A percentile compares a stretch with the other conserved stretches of the same genome.
Conservation (phyloP, 2,888 invertebrate species). For the Gryllus longicercus region DNA sequence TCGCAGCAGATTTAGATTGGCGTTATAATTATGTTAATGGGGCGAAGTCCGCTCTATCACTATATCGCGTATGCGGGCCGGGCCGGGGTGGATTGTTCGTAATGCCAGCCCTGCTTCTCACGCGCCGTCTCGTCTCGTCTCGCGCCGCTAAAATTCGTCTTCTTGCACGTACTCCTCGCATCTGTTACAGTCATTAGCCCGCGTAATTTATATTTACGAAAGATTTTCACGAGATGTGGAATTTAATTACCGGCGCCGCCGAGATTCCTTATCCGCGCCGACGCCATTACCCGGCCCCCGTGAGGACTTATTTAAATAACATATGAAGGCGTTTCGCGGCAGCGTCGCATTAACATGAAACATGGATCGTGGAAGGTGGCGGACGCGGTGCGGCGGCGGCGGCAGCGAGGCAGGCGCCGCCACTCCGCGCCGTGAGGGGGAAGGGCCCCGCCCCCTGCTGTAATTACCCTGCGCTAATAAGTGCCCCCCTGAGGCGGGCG, state of each 20-base stretch:
- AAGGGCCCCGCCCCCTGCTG: neutral
- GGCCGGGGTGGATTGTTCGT: neutral
- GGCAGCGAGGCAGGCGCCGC: neutral
- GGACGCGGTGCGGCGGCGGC: neutral
- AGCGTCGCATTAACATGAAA: neutral
- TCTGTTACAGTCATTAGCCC: neutral
- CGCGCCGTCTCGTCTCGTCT: neutral
- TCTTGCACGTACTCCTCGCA: slow-evolving; percentile 9
- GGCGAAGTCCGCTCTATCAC: neutral
- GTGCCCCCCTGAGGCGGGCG: neutral
- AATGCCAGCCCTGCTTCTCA: neutral
- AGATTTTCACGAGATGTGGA: slow-evolving; percentile 17
- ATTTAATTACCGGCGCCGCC: neutral
- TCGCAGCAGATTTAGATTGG: neutral
- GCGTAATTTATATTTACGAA: neutral
- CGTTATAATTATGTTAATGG: slow-evolving; percentile 17
- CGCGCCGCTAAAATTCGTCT: neutral
- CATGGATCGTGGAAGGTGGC: neutral
- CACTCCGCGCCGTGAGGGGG: neutral
- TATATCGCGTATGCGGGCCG: neutral
- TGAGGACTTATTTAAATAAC: slow-evolving; percentile 17
- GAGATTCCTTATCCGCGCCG: neutral
- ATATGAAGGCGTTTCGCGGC: neutral
- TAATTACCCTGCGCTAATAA: slow-evolving; percentile 17
- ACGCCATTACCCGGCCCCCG: neutral